Conservation (phyloP, 2,888 invertebrate genomes). For the Drosophila recens region DNA sequence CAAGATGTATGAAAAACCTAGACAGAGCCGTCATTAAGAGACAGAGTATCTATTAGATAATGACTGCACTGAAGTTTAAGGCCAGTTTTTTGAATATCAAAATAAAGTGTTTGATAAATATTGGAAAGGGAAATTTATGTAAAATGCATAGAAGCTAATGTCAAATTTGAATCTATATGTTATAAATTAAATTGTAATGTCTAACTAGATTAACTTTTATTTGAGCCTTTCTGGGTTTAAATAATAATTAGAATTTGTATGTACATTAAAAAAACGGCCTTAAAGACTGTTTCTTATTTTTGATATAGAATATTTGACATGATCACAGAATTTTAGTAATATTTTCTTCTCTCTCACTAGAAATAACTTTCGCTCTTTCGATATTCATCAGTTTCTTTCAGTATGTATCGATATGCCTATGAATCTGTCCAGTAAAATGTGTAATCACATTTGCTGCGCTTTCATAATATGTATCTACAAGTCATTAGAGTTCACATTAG, state of each 20-base stretch:
- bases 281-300: background rate
- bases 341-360: background rate
- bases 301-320: background rate
- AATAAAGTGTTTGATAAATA: no score
- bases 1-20: background rate
- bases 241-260: no score
- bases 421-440: background rate
- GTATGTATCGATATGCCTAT: slow-evolving; percentile 9
- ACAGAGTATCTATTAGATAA: background rate
- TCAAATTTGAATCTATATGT: no score
- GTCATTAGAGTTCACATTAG: slow-evolving; percentile 12
- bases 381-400: background rate
- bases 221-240: no score
- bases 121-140: no score
- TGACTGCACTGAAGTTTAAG: background rate
- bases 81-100: no score
- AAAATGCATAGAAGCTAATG: no score
- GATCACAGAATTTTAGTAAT: background rate
- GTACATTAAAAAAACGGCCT: no score
- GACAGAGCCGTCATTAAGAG: background rate
- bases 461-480: slow-evolving; percentile 13
- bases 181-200: no score
- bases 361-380: slow-evolving; percentile 4
- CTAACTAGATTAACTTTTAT: no score
- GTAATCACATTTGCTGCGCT: slow-evolving; percentile 24